phyloP scores from a whole-genome alignment of 2,113 vertebrate genomes.

The Melospiza georgiana region DNA sequence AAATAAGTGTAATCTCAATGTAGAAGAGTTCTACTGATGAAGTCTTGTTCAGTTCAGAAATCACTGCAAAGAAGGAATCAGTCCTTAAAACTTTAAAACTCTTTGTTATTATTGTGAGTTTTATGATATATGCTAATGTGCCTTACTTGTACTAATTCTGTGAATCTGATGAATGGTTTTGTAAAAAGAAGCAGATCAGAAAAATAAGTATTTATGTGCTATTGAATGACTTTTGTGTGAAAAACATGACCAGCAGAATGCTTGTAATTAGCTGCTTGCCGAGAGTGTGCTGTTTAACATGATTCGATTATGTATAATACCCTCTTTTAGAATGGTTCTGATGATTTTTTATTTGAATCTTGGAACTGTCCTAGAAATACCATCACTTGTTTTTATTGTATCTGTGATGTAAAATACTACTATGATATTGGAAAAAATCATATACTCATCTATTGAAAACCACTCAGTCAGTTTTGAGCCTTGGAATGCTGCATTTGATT shows the following conservation, averaged over 20 bases:
- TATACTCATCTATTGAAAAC: constrained; percentile 33
- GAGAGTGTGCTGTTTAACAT: constrained; percentile 73
- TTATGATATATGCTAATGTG: constrained; percentile 78
- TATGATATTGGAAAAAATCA: constrained; percentile 49
- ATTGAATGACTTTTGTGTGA: constrained; percentile 74
- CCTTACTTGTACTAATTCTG: constrained; percentile 79
- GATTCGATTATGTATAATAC: constrained; percentile 70
- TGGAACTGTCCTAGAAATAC: constrained; percentile 63
- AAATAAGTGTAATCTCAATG: neutral
- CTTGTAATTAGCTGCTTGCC: constrained; percentile 76
- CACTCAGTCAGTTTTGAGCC: constrained; percentile 67
- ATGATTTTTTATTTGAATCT: constrained; percentile 69
- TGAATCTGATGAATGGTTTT: constrained; percentile 76
- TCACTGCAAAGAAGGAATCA: constrained; percentile 45
- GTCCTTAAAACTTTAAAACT: constrained; percentile 54
- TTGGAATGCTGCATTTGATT: constrained; percentile 69
- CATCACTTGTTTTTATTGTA: constrained; percentile 64
- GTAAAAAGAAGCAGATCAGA: constrained; percentile 74
- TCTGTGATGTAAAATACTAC: constrained; percentile 71
- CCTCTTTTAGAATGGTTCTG: constrained; percentile 74
- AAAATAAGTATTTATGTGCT: constrained; percentile 77
- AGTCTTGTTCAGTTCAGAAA: constrained; percentile 16
- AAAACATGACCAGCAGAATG: constrained; percentile 76
- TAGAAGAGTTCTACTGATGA: constrained; percentile 4
- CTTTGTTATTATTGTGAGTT: constrained; percentile 71